These are phyloP conservation scores for Phyllotis vaccarum DNA, from an alignment of 2,797 vertebrate species.

Conservation along the genomic window DNA sequence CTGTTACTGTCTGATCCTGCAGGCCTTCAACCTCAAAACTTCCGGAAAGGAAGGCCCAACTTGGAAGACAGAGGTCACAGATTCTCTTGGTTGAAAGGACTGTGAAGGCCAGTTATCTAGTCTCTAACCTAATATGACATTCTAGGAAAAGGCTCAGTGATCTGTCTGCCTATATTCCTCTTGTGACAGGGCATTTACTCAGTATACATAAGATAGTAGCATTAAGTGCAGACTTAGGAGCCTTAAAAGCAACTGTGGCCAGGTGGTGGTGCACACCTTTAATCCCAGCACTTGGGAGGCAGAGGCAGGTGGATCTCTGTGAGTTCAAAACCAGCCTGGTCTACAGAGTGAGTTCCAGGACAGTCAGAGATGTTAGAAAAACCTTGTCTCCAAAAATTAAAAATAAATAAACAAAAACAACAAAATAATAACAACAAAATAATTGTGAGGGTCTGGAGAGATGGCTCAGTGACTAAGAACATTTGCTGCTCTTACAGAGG, in stretches of 20 bases:
- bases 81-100: background rate
- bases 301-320: background rate
- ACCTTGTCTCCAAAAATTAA: background rate
- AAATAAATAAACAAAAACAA: background rate
- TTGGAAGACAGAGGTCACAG: constrained; percentile 23
- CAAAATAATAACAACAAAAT: background rate
- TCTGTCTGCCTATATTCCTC: background rate
- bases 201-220: background rate
- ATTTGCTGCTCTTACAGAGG: background rate
- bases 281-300: background rate
- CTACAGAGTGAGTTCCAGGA: background rate
- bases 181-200: background rate
- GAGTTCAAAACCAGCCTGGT: background rate
- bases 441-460: background rate
- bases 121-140: background rate
- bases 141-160: background rate
- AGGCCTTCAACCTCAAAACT: background rate
- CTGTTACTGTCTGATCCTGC: background rate
- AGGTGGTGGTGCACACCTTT: background rate
- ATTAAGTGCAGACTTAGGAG: background rate
- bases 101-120: background rate
- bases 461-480: background rate
- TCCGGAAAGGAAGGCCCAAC: background rate
- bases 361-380: background rate
- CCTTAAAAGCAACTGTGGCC: background rate